These are phyloP conservation scores for Drosophila watanabei DNA, from an alignment of 1,140 invertebrate genomes.

Conservation along the genomic window DNA sequence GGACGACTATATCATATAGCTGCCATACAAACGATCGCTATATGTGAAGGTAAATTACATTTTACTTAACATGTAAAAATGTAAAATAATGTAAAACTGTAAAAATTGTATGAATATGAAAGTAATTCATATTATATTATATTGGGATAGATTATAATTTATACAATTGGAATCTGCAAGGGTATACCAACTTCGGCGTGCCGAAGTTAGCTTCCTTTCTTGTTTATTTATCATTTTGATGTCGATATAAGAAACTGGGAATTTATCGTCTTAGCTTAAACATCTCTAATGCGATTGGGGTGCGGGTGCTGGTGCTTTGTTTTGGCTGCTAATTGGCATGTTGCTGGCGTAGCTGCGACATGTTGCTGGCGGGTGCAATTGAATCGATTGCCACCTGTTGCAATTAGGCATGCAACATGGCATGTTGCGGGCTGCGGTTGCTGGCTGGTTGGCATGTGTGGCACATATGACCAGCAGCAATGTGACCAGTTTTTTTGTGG, in stretches of 20 bases:
- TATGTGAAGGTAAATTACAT: no score
- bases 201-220: no score
- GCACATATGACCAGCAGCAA: slow-evolving; percentile 76
- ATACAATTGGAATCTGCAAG: no score
- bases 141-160: no score
- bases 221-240: background rate
- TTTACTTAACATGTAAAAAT: no score
- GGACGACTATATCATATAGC: no score
- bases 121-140: no score
- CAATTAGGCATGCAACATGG: slow-evolving; percentile 83
- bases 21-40: no score
- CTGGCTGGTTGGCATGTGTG: slow-evolving; percentile 54
- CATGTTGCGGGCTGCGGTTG: slow-evolving; percentile 62
- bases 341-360: slow-evolving; percentile 45
- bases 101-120: no score
- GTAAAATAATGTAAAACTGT: no score
- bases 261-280: background rate
- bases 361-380: slow-evolving; percentile 45
- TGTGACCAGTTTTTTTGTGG: slow-evolving; percentile 46
- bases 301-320: slow-evolving; percentile 24
- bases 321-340: slow-evolving; percentile 47
- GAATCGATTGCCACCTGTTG: slow-evolving; percentile 77
- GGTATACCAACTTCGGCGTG: no score
- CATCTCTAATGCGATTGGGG: slow-evolving; percentile 3
- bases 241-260: background rate